These are phyloP conservation scores for Calcarius lapponicus DNA, from an alignment of 2,797 vertebrate genomes.

Conservation along the genomic window DNA sequence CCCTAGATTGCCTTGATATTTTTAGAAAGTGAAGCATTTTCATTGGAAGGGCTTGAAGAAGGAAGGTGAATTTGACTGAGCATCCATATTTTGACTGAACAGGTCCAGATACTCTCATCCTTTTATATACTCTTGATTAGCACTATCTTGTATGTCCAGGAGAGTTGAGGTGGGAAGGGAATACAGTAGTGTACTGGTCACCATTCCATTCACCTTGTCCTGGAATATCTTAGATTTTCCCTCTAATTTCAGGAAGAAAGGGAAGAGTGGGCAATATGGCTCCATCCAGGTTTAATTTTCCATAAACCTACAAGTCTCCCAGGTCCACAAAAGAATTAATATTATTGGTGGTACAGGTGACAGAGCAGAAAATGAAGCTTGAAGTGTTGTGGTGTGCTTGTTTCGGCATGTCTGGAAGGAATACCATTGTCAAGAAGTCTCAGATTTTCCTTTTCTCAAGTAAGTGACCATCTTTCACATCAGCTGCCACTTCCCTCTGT, in stretches of 20 bases:
- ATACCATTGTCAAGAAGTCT: neutral
- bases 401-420: slow-evolving; percentile 6
- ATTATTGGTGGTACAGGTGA: neutral
- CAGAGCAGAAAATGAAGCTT: slow-evolving; percentile 4
- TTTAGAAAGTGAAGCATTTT: neutral
- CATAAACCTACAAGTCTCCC: neutral
- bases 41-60: neutral
- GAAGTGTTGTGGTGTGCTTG: neutral
- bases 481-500: neutral
- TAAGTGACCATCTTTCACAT: neutral
- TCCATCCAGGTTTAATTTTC: neutral
- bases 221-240: neutral
- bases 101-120: neutral
- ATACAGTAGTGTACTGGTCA: neutral
- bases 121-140: neutral
- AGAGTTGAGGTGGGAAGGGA: neutral
- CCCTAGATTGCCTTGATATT: neutral
- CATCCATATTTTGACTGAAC: neutral
- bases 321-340: neutral
- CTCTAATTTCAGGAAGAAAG: neutral
- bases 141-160: neutral
- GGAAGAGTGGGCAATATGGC: neutral
- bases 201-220: neutral
- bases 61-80: neutral
- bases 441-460: neutral